Percentiles rank a stretch among this genome's conserved stretches.
phyloP scores from a whole-genome alignment of 2,797 vertebrate genomes.

The Aratinga solstitialis region DNA sequence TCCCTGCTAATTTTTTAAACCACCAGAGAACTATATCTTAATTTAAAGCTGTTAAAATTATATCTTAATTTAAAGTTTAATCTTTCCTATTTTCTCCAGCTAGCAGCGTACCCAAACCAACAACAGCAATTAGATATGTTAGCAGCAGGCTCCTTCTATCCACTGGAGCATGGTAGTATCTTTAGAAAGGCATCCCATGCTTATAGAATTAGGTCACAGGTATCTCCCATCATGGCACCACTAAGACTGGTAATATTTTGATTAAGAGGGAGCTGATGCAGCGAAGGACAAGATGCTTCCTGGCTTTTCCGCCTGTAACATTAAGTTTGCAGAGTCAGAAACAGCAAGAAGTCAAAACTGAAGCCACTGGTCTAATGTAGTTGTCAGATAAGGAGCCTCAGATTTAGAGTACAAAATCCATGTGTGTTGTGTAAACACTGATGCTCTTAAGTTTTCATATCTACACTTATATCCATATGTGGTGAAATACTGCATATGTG shows the following conservation, averaged over 20 bases:
- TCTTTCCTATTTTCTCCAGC: neutral
- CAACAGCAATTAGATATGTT: neutral
- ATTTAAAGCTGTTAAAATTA: neutral
- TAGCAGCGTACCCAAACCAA: neutral
- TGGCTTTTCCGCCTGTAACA: fast-evolving
- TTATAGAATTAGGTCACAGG: neutral
- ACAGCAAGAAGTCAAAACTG: neutral
- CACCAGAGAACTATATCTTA: neutral
- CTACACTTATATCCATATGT: slow-evolving; percentile 3
- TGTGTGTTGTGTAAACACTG: neutral
- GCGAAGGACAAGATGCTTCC: neutral
- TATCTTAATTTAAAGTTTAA: neutral
- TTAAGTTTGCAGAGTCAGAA: neutral
- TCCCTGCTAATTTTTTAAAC: neutral
- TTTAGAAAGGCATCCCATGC: neutral
- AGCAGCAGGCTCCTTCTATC: neutral
- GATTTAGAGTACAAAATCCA: neutral
- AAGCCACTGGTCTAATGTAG: neutral
- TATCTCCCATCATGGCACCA: neutral
- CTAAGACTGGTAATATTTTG: neutral
- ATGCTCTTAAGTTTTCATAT: neutral
- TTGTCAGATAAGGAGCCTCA: neutral
- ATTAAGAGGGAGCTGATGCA: neutral
- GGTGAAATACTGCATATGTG: slow-evolving; percentile 39
- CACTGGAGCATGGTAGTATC: neutral